A percentile compares a stretch with the other conserved stretches of the same genome.
Evolutionary conservation across 2,888 invertebrate species (phyloP).

Genomic region (Luperina nickerlii): DNA sequence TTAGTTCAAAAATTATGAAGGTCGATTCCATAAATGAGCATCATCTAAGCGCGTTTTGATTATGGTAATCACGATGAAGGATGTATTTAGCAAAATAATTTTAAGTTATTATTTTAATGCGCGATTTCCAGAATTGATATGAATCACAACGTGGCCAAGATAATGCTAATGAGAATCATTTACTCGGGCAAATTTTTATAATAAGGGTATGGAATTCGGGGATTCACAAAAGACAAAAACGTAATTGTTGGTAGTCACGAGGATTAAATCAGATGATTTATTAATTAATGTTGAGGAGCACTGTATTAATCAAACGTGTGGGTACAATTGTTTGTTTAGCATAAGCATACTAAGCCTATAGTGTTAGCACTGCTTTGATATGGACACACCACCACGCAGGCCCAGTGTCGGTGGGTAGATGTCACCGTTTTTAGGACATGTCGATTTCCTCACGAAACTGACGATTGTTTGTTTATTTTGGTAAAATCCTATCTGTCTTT

Average conservation of each 20-base stretch:
- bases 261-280: conserved; percentile 33
- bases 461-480: background rate
- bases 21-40: conserved; percentile 49
- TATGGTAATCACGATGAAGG: conserved; percentile 55
- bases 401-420: background rate
- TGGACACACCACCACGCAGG: too few species aligned
- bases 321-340: background rate
- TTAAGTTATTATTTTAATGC: conserved; percentile 59
- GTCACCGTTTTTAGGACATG: background rate
- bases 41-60: conserved; percentile 66
- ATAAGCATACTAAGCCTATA: too few species aligned
- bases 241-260: conserved; percentile 30
- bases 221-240: conserved; percentile 37
- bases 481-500: background rate
- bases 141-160: conserved; percentile 55
- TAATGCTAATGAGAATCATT: conserved; percentile 58
- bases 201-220: conserved; percentile 48
- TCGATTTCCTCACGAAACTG: too few species aligned
- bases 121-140: conserved; percentile 61
- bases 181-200: conserved; percentile 57
- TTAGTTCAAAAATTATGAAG: conserved; percentile 38
- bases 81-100: conserved; percentile 63
- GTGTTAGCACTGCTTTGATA: background rate
- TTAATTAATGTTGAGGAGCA: conserved; percentile 5
- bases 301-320: background rate